Evolutionary conservation across 2,113 vertebrate species (phyloP), one percentile per base, ranked within the genome.

Genomic region (Phocoena sinus): DNA sequence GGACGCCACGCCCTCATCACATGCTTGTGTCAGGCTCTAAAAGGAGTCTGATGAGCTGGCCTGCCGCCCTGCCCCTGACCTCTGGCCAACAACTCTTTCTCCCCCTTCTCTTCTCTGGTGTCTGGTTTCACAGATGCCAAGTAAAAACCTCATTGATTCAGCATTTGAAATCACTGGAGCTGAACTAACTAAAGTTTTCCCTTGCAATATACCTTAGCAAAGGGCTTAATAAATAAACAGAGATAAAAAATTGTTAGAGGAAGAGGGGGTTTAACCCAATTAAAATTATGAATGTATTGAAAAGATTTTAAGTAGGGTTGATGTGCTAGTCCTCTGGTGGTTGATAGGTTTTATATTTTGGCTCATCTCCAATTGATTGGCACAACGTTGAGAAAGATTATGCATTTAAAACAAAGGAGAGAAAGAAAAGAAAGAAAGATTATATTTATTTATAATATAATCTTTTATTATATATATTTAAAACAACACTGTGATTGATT

Each of bases 1-100:
- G 94, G 95, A 84, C 11, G 4, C 95, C 86, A 65, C 44, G 0
- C 41, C 83, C 89, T 96, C 60, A 36, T 96, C 97, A 96, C 92
- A 94, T 94, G 97, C 50, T n/a, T 26, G 12, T 60, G 92, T 76
- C 92, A 71, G 73, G 21, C 87, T 82, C 89, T 85, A 77, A 95
- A 93, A 65, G 36, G 82, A 93, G 84, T 36, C 31, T 25, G 87
- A n/a, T 1, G 47, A 67, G 63, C 60, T 8, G 2, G 73, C 25
- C 74, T 5, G n/a, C 0, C 4, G 14, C 50, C 82, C 77, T 74
- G 80, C 62, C 71, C 80, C 25, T 80, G 36, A 62, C 76, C 84
- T 60, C 94, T 41, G 50, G 41, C 74, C 93, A 58, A 26, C 56
- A 67, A 31, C 33, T 44, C 38, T 74, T 80, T 53, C 62, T 21